Percentiles rank a stretch among this genome's conserved stretches.
These are phyloP conservation scores for Polyergus mexicanus DNA, from an alignment of 1,140 invertebrate species.

Conservation along the genomic window DNA sequence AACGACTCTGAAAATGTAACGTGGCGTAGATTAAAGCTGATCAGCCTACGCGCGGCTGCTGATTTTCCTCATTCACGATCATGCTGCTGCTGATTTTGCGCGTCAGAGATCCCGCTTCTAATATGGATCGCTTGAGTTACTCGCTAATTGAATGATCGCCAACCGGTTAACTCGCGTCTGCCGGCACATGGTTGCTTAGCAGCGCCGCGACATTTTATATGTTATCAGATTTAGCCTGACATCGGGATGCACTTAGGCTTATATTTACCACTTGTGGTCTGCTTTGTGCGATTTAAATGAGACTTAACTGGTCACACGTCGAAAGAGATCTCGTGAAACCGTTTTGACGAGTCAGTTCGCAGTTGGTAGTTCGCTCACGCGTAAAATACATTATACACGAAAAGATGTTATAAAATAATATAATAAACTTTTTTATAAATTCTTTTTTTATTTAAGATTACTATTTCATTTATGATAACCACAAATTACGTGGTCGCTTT, in stretches of 20 bases:
- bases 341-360: not conserved
- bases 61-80: constrained; percentile 38
- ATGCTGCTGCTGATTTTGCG: constrained; percentile 10
- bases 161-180: constrained; percentile 27
- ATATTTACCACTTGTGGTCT: not conserved
- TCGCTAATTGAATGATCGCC: constrained; percentile 25
- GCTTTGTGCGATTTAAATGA: not conserved
- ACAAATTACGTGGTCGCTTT: not conserved
- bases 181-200: constrained; percentile 22
- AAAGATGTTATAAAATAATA: constrained; percentile 19
- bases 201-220: constrained; percentile 21
- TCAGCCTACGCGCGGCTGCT: constrained; percentile 20
- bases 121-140: constrained; percentile 2
- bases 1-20: constrained; percentile 41
- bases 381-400: not conserved
- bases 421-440: constrained; percentile 3
- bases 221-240: constrained; percentile 20
- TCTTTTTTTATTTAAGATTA: not conserved
- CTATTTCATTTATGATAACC: not conserved
- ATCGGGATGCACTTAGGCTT: not conserved
- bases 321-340: not conserved
- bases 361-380: constrained; percentile 7
- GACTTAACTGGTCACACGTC: constrained; percentile 1
- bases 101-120: not conserved
- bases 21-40: not conserved